A percentile compares a stretch with the other conserved stretches of the same genome.
phyloP scores from a whole-genome alignment of 2,888 invertebrate genomes.

The Phalangium opilio region DNA sequence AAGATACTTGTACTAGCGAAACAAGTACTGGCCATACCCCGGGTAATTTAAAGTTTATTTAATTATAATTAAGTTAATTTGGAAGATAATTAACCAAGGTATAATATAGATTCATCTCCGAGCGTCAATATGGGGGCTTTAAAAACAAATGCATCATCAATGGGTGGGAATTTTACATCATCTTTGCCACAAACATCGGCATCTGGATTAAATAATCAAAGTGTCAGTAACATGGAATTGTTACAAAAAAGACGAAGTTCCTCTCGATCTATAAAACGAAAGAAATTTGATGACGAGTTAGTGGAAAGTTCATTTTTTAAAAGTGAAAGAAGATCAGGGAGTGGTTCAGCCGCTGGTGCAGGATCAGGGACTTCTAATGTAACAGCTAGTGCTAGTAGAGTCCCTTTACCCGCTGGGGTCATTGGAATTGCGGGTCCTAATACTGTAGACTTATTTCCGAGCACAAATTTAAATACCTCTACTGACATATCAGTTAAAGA shows the following conservation, averaged over 20 bases:
- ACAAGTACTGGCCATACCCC: conserved; percentile 5
- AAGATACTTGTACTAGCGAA: conserved; percentile 10
- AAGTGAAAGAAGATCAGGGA: conserved; percentile 8
- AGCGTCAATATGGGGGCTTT: neutral
- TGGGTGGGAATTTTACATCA: too few species aligned
- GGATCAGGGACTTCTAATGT: conserved; percentile 8
- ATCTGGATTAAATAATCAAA: too few species aligned
- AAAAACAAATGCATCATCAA: too few species aligned
- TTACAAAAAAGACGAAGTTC: conserved; percentile 44
- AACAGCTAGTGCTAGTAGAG: neutral
- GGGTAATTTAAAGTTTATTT: conserved; percentile 3
- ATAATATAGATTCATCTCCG: conserved; percentile 5
- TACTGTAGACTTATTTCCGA: too few species aligned
- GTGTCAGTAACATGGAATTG: neutral
- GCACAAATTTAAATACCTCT: too few species aligned
- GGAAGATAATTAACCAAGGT: neutral
- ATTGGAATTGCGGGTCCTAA: too few species aligned
- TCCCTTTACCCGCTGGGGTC: too few species aligned
- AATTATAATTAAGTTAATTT: neutral
- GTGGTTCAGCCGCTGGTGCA: too few species aligned
- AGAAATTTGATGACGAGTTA: conserved; percentile 91
- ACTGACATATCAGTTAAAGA: too few species aligned
- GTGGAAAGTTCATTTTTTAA: conserved; percentile 64
- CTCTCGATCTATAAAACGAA: conserved; percentile 81
- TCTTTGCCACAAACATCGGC: too few species aligned